A percentile compares a stretch with the other conserved stretches of the same genome.
Evolutionary conservation across 92 coral and sea anemone species (phyloP).

Genomic region (Epizoanthus ramosus): DNA sequence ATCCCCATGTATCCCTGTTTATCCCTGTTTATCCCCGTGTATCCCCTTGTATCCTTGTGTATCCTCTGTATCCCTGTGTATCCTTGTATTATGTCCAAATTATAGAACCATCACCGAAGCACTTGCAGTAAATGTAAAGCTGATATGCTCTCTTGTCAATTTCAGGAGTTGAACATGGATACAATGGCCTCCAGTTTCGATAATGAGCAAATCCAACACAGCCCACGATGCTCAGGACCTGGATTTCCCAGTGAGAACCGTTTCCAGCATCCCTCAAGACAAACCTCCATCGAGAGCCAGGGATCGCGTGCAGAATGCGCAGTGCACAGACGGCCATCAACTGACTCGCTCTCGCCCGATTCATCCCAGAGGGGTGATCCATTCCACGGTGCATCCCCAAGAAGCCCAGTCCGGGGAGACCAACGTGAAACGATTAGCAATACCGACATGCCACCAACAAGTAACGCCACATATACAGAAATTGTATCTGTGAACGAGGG

Average conservation of each 20-base stretch:
- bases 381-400: not conserved
- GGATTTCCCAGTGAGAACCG: not conserved
- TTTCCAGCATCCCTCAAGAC: slow-evolving; percentile 2
- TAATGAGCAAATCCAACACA: slow-evolving; percentile 9
- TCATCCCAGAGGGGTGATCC: not conserved
- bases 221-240: slow-evolving; percentile 19
- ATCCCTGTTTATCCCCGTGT: no score
- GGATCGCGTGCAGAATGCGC: slow-evolving; percentile 4
- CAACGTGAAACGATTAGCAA: not conserved
- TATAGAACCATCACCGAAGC: no score
- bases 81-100: no score
- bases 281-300: slow-evolving; percentile 8
- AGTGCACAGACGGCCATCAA: slow-evolving; percentile 1
- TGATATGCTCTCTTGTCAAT: not conserved
- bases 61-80: no score
- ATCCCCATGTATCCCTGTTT: no score
- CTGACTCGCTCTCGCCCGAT: slow-evolving; percentile 8
- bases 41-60: no score
- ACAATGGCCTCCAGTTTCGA: not conserved
- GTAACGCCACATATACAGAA: no score
- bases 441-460: no score
- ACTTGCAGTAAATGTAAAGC: not conserved
- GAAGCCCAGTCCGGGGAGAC: not conserved
- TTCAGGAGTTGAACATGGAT: slow-evolving; percentile 19
- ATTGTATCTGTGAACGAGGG: no score